Evolutionary conservation across 2,888 invertebrate species (phyloP), one percentile per base, ranked within the genome.

Genomic region (Empis livida): DNA sequence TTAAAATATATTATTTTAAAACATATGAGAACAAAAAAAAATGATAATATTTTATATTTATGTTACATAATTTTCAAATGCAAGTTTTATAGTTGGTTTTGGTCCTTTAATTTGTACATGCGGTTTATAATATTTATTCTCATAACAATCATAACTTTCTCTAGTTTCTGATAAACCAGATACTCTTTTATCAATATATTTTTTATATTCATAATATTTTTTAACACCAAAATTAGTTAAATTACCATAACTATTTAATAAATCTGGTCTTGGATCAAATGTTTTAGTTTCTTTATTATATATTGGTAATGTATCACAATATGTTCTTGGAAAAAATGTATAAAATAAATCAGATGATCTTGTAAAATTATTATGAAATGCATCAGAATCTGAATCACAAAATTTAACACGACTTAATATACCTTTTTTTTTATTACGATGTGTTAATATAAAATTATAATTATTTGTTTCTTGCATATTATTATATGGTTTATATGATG

Each of bases 341-440:
- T 46, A 49, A 27, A 37, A 37, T 11, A 49, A 32, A 15, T 49
- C 49, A 42, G 30, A 43, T 15, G 37, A 43, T n/a, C 44, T 40
- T 3, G 49, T 49, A 43, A 49, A 43, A 30, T 49, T 49, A 6
- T 43, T 32, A n/a, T 38, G 27, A 16, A 46, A 49, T 23, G 43
- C 46, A 27, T 35, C 23, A 13, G 39, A 43, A 27, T 40, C 31
- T 5, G 46, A 11, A 2, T 46, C n/a, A 27, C 23, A 27, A 27
- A 27, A 27, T 13, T 46, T 46, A 6, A 49, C 42, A 10, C n/a
- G 23, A 40, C 40, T 39, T 15, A 2, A 40, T 4, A 8, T 13
- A 10, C 13, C 8, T 2, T 16, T 16, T 6, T 16, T 8, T 8
- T 30, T 40, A 14, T 45, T 45, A 27, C 23, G 23, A 27, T 27